These are phyloP conservation scores for Cranoglanis bouderius DNA, from an alignment of 2,113 vertebrate genomes.

Conservation along the genomic window DNA sequence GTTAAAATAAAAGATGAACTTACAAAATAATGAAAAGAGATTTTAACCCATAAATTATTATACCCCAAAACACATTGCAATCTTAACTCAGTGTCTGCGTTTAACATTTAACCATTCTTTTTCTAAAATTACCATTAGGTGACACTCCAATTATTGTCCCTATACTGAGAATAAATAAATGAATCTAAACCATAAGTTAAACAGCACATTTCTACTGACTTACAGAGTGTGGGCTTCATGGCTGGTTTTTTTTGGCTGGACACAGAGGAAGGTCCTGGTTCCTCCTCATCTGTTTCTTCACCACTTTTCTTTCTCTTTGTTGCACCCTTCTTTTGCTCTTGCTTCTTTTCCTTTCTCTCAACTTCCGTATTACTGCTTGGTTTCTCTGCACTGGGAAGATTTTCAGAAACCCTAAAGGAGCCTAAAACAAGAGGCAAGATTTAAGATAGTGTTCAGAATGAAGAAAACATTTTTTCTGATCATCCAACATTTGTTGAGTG, in stretches of 20 bases:
- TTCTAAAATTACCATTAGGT: background rate
- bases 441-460: background rate
- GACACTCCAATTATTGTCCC: background rate
- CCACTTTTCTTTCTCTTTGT: background rate
- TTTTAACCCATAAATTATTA: too few relatives aligned
- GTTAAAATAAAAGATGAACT: too few relatives aligned
- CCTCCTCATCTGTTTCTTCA: background rate
- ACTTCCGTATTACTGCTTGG: background rate
- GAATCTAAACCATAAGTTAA: background rate
- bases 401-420: conserved; percentile 41
- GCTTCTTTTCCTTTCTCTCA: background rate
- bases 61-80: background rate
- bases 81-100: background rate
- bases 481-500: background rate
- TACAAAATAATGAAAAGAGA: too few relatives aligned
- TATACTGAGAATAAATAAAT: background rate
- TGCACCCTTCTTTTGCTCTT: background rate
- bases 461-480: too few relatives aligned
- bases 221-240: conserved; percentile 50
- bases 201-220: background rate
- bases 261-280: background rate
- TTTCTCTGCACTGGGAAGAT: too few relatives aligned
- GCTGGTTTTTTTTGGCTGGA: background rate
- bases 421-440: conserved; percentile 44
- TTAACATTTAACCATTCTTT: background rate